Conservation (phyloP, 2,797 vertebrate species). For the Galagoides demidoff region DNA sequence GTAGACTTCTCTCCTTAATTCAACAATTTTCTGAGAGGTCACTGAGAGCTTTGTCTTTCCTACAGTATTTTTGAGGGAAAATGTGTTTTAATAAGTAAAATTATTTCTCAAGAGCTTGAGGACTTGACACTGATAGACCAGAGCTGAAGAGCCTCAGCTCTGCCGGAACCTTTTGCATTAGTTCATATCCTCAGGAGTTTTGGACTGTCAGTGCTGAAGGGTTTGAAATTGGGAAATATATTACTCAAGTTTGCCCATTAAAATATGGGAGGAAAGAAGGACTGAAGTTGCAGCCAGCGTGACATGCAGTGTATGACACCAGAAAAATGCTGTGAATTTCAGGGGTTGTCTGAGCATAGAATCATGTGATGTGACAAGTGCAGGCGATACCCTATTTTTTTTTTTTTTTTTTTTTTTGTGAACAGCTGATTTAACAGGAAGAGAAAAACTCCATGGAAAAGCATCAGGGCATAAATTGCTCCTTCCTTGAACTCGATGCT, state of each 20-base stretch:
- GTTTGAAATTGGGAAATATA: slow-evolving; percentile 73
- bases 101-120: slow-evolving; percentile 82
- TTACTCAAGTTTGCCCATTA: slow-evolving; percentile 70
- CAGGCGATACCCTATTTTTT: neutral
- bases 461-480: slow-evolving; percentile 65
- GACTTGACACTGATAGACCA: slow-evolving; percentile 79
- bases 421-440: slow-evolving; percentile 76
- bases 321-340: slow-evolving; percentile 69
- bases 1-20: slow-evolving; percentile 74
- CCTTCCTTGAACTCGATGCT: slow-evolving; percentile 44
- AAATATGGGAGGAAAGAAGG: slow-evolving; percentile 67
- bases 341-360: slow-evolving; percentile 54
- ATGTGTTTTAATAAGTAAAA: slow-evolving; percentile 83
- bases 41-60: slow-evolving; percentile 74
- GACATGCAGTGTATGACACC: slow-evolving; percentile 33
- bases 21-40: slow-evolving; percentile 76
- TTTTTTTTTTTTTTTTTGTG: neutral
- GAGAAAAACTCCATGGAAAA: slow-evolving; percentile 66
- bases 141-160: slow-evolving; percentile 62
- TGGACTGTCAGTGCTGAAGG: slow-evolving; percentile 69
- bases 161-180: slow-evolving; percentile 71
- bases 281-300: slow-evolving; percentile 11
- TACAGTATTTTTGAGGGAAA: slow-evolving; percentile 74
- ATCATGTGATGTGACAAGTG: slow-evolving; percentile 67
- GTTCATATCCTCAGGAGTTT: slow-evolving; percentile 69